Percentiles rank a stretch among this genome's conserved stretches.
Conservation (phyloP, 2,113 vertebrate genomes). For the Pampusana beccarii region DNA sequence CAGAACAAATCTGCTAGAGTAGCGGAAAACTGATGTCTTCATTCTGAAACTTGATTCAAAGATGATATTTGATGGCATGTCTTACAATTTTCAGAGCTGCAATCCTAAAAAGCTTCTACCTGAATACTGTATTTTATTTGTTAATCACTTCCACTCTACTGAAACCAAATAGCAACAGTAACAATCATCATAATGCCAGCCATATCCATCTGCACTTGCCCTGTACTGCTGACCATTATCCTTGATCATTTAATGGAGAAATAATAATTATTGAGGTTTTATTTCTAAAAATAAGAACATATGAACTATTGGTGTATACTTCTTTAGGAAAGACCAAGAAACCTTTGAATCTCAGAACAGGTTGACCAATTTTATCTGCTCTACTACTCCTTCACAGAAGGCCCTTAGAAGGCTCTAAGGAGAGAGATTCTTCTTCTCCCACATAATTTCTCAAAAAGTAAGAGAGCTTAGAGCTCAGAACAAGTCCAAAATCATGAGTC, state of each 20-base stretch:
- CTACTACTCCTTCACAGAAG: background rate
- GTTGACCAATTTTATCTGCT: background rate
- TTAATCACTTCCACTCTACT: background rate
- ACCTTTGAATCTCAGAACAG: background rate
- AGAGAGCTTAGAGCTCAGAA: background rate
- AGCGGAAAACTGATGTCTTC: background rate
- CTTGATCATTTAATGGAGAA: background rate
- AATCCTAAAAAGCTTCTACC: background rate
- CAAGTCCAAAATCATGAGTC: background rate
- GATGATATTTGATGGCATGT: background rate
- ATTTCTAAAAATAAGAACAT: background rate
- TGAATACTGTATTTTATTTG: background rate
- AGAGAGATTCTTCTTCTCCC: background rate
- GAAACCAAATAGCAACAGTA: background rate
- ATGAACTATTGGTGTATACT: background rate
- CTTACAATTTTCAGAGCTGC: slow-evolving; percentile 2
- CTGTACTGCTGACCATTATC: background rate
- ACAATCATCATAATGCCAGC: background rate
- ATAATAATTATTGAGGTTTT: slow-evolving; percentile 4
- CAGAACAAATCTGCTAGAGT: background rate
- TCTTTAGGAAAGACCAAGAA: background rate
- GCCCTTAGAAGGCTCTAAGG: background rate
- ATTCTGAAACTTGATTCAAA: slow-evolving; percentile 3
- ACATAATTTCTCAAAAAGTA: background rate
- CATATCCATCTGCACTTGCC: background rate